Conservation (phyloP, 2,797 vertebrate species). For the Cirrhinus molitorella region DNA sequence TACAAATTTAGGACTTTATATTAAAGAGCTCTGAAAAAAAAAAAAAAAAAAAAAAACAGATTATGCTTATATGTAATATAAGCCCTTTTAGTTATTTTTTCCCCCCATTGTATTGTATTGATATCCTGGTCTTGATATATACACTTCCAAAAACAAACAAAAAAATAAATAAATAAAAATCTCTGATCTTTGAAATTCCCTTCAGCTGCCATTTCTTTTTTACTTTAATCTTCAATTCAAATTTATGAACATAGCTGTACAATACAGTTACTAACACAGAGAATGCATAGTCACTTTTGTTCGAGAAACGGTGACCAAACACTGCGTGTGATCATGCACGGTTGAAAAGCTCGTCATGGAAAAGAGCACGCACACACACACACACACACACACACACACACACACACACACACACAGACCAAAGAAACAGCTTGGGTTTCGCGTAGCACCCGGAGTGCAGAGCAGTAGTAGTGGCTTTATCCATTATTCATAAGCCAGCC, state of each 20-base stretch:
- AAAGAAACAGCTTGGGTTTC: slow-evolving; percentile 56
- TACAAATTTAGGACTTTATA: background rate
- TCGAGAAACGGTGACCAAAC: background rate
- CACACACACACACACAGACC: slow-evolving; percentile 26
- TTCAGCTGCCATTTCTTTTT: no score
- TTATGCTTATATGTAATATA: background rate
- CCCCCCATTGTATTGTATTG: background rate
- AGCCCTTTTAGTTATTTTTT: background rate
- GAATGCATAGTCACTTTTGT: background rate
- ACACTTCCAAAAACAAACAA: no score
- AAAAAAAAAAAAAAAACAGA: no score
- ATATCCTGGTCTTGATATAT: background rate
- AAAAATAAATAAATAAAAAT: no score
- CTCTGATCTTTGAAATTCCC: no score
- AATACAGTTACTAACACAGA: no score
- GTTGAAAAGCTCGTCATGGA: slow-evolving; percentile 17
- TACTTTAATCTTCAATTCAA: no score
- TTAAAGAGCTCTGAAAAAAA: background rate
- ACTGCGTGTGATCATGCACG: background rate
- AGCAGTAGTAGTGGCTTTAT: slow-evolving; percentile 48
- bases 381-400: slow-evolving; percentile 21
- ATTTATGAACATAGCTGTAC: no score
- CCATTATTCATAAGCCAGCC: slow-evolving; percentile 71
- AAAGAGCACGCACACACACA: slow-evolving; percentile 10
- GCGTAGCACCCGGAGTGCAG: slow-evolving; percentile 45